A percentile compares a stretch with the other conserved stretches of the same genome.
Evolutionary conservation across 2,888 invertebrate species (phyloP).

Genomic region (Petrolisthes manimaculis): DNA sequence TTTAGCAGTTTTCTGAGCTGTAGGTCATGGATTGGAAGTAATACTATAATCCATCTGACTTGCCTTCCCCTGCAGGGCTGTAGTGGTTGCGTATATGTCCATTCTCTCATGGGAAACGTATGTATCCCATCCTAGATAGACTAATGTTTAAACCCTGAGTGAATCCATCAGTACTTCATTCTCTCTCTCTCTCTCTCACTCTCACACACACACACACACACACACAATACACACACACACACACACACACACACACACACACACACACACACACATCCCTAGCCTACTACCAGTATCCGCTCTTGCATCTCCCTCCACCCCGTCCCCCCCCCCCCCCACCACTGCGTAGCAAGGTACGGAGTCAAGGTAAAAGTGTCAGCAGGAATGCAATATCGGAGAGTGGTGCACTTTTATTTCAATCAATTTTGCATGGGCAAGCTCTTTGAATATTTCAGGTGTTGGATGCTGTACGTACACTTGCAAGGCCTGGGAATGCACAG

Average conservation of each 20-base stretch:
- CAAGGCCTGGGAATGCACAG: slow-evolving; percentile 55
- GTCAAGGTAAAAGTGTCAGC: slow-evolving; percentile 53
- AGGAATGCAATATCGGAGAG: slow-evolving; percentile 59
- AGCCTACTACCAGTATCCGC: background rate
- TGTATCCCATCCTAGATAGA: too few relatives aligned
- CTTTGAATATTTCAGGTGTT: slow-evolving; percentile 58
- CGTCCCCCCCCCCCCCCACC: slow-evolving; percentile 18
- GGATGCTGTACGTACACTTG: slow-evolving; percentile 54
- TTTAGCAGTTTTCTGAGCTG: too few relatives aligned
- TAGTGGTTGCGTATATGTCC: too few relatives aligned
- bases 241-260: background rate
- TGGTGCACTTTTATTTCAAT: slow-evolving; percentile 58
- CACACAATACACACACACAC: background rate
- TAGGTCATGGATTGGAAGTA: too few relatives aligned
- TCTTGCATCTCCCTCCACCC: slow-evolving; percentile 3
- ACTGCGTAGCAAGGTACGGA: slow-evolving; percentile 46
- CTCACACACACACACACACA: too few relatives aligned
- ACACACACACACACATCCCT: slow-evolving; percentile 31
- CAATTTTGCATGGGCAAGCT: slow-evolving; percentile 59
- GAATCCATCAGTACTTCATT: too few relatives aligned
- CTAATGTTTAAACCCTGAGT: too few relatives aligned
- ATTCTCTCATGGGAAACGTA: too few relatives aligned
- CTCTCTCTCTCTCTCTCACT: too few relatives aligned
- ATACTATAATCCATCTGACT: too few relatives aligned
- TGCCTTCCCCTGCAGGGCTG: too few relatives aligned